phyloP scores from a whole-genome alignment of 2,113 vertebrate species.

The Anhinga rufa region DNA sequence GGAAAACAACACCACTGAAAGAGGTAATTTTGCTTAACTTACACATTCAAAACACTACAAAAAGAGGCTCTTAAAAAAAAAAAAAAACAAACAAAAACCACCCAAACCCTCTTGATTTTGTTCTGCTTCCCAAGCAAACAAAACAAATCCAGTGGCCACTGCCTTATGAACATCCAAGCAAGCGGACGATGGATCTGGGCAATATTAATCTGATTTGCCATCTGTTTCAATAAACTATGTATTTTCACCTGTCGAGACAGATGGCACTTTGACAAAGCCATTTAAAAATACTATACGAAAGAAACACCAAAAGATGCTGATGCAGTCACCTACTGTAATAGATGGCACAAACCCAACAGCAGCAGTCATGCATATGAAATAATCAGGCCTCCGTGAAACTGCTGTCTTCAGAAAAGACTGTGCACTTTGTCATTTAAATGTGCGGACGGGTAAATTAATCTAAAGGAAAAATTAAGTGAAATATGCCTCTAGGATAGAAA shows the following conservation, averaged over 20 bases:
- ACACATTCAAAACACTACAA: neutral
- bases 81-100: no score
- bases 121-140: neutral
- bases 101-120: neutral
- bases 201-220: neutral
- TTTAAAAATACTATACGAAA: neutral
- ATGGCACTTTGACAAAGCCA: neutral
- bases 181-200: neutral
- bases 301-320: constrained; percentile 7
- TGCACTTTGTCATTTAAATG: neutral
- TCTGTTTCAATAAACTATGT: neutral
- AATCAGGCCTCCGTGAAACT: neutral
- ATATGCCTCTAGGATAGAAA: neutral
- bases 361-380: neutral
- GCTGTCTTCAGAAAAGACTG: neutral
- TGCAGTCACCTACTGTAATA: constrained; percentile 6
- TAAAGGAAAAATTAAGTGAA: neutral
- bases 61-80: neutral
- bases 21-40: neutral
- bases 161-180: neutral
- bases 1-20: neutral
- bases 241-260: neutral
- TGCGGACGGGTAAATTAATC: neutral
- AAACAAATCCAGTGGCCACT: neutral
- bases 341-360: neutral